A percentile compares a stretch with the other conserved stretches of the same genome.
Evolutionary conservation across 2,888 invertebrate genomes (phyloP).

Genomic region (Neoaliturus tenellus): DNA sequence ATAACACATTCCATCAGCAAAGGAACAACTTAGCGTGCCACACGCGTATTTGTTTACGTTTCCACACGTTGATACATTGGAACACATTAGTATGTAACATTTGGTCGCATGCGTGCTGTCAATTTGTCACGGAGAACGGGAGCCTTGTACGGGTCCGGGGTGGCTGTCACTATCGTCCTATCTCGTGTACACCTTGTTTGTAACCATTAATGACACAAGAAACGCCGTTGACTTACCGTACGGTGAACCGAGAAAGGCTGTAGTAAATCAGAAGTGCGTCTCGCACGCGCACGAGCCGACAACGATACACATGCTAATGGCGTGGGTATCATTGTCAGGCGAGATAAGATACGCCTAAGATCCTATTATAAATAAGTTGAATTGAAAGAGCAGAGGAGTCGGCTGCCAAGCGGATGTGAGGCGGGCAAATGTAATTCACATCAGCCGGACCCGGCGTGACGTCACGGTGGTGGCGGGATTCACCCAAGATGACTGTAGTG

Average conservation of each 20-base stretch:
- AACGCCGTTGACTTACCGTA: constrained; percentile 6
- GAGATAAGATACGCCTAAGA: constrained; percentile 49
- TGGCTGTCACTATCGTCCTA: neutral
- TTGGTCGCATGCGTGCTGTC: constrained; percentile 18
- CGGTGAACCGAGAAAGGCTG: constrained; percentile 38
- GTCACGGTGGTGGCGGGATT: neutral
- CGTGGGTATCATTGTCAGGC: constrained; percentile 49
- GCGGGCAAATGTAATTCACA: neutral
- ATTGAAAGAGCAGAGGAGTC: constrained; percentile 27
- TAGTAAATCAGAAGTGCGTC: constrained; percentile 16
- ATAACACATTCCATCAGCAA: neutral
- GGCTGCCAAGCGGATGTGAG: constrained; percentile 44
- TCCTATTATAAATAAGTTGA: constrained; percentile 52
- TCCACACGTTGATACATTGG: neutral
- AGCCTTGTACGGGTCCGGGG: constrained; percentile 9
- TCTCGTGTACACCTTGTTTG: constrained; percentile 20
- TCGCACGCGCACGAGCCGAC: neutral
- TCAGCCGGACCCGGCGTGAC: neutral
- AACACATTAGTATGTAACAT: constrained; percentile 23
- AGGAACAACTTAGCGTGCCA: neutral
- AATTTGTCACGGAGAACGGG: constrained; percentile 9
- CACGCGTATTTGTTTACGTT: neutral
- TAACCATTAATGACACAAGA: constrained; percentile 41
- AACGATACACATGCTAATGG: constrained; percentile 37
- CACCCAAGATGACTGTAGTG: too few species aligned